phyloP scores from a whole-genome alignment of 2,797 vertebrate genomes.

The Gadopsis bispinosus region DNA sequence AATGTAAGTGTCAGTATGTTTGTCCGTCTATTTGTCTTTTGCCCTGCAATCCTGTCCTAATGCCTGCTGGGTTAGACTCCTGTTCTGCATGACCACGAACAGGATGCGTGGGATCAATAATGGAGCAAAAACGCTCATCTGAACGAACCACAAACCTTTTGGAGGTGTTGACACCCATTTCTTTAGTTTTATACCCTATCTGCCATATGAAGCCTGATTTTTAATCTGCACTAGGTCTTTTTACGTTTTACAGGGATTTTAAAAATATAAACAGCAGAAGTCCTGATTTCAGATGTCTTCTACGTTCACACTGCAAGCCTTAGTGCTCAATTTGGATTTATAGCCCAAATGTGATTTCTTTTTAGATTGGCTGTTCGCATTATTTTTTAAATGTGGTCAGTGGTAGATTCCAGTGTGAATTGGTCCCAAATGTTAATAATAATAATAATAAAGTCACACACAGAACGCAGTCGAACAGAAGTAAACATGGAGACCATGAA shows the following conservation, averaged over 20 bases:
- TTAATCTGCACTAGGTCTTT: background rate
- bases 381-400: too few relatives aligned
- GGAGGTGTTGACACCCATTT: background rate
- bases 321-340: too few relatives aligned
- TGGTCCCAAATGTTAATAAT: too few relatives aligned
- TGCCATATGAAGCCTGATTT: background rate
- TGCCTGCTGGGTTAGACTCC: too few relatives aligned
- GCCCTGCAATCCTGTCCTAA: background rate
- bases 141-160: background rate
- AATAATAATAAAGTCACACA: too few relatives aligned
- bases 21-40: background rate
- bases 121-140: background rate
- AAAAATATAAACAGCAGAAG: background rate
- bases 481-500: too few relatives aligned
- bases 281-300: background rate
- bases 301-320: too few relatives aligned
- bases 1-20: background rate
- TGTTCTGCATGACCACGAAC: too few relatives aligned
- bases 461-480: too few relatives aligned
- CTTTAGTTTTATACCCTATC: background rate
- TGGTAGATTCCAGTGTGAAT: too few relatives aligned
- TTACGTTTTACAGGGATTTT: background rate
- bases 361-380: too few relatives aligned
- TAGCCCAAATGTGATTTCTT: too few relatives aligned
- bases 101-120: background rate